These are phyloP conservation scores for Oenanthe melanoleuca DNA, from an alignment of 2,113 vertebrate genomes.

Conservation along the genomic window DNA sequence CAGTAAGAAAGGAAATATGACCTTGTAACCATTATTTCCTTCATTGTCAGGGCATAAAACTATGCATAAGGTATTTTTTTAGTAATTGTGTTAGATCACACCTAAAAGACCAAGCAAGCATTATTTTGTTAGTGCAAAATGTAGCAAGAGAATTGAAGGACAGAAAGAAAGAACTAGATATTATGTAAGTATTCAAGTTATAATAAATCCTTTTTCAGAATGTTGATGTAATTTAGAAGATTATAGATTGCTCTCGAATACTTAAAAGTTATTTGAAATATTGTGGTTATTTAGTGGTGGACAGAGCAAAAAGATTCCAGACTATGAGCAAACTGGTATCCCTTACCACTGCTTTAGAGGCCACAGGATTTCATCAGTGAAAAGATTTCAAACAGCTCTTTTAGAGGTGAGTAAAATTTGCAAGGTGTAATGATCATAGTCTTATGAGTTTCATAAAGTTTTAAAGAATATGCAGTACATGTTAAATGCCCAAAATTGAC, in stretches of 20 bases:
- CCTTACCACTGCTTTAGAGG: background rate
- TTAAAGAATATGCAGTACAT: background rate
- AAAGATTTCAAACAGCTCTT: background rate
- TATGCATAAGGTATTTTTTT: background rate
- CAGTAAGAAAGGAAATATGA: background rate
- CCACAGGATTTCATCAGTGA: background rate
- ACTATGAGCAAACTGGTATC: background rate
- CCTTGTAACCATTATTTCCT: background rate
- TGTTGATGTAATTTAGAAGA: background rate
- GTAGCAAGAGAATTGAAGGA: background rate
- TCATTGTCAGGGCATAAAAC: background rate
- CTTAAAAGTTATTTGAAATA: background rate
- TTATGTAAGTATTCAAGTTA: background rate
- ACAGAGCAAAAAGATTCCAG: background rate
- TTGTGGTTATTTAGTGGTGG: background rate
- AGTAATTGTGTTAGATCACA: background rate
- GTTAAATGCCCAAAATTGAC: background rate
- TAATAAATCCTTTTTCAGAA: background rate
- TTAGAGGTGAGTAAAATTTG: background rate
- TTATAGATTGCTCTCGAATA: background rate
- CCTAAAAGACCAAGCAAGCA: background rate
- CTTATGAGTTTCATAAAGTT: background rate
- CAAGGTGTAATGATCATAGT: background rate
- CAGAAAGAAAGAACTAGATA: background rate
- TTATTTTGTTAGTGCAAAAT: background rate